These are phyloP conservation scores for Nasua narica DNA, from an alignment of 2,797 vertebrate genomes.

Conservation along the genomic window DNA sequence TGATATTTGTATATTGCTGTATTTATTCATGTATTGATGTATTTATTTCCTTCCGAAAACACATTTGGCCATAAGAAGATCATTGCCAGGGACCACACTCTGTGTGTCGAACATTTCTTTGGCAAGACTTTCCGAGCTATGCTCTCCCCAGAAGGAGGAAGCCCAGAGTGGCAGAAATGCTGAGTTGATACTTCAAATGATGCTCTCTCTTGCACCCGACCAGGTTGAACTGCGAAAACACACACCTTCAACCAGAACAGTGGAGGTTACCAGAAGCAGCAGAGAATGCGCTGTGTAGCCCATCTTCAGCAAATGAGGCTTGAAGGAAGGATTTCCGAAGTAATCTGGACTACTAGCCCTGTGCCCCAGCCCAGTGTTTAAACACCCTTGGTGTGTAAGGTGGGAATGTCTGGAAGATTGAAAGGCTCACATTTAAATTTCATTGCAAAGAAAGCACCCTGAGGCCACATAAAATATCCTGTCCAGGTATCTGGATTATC, in stretches of 20 bases:
- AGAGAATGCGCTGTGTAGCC: not conserved
- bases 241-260: not conserved
- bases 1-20: not conserved
- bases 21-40: not conserved
- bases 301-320: not conserved
- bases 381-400: not conserved
- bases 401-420: not conserved
- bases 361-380: not conserved
- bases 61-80: not conserved
- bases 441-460: not conserved
- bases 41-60: conserved; percentile 12
- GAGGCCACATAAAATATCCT: not conserved
- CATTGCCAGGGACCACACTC: not conserved
- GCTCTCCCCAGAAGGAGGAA: not conserved
- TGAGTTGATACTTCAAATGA: not conserved
- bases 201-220: not conserved
- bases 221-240: not conserved
- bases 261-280: not conserved
- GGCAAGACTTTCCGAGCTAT: not conserved
- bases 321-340: not conserved
- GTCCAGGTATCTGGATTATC: not conserved
- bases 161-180: not conserved
- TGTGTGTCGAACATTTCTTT: not conserved
- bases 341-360: not conserved
- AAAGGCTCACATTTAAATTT: conserved; percentile 7